Percentiles rank a stretch among this genome's conserved stretches.
phyloP scores from a whole-genome alignment of 2,113 vertebrate species.

The Alouatta palliata region DNA sequence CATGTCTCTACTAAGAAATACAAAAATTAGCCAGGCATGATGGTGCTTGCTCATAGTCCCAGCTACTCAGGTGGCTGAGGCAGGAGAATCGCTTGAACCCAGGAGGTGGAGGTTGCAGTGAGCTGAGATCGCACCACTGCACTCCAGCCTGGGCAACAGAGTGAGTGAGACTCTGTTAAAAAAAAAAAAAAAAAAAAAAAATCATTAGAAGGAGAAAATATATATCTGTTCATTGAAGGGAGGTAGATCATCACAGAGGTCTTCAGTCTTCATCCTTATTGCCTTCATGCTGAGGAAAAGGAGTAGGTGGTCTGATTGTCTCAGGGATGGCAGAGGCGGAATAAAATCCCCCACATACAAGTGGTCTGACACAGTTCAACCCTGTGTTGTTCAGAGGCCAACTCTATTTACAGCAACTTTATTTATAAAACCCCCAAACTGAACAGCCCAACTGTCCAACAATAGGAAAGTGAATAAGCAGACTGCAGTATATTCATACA shows the following conservation, averaged over 20 bases:
- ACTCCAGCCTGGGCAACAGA: too few species aligned
- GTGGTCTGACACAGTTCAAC: not conserved
- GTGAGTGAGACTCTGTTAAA: too few species aligned
- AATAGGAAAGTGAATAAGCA: not conserved
- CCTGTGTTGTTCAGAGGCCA: not conserved
- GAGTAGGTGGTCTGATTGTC: not conserved
- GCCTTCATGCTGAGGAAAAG: not conserved
- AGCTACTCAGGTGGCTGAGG: too few species aligned
- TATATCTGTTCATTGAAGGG: not conserved
- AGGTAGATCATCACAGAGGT: not conserved
- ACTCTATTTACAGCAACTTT: not conserved
- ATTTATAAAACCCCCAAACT: not conserved
- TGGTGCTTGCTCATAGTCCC: too few species aligned
- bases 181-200: not conserved
- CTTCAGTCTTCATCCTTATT: not conserved
- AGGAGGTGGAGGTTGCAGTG: too few species aligned
- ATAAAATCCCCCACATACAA: not conserved
- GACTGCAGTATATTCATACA: not conserved
- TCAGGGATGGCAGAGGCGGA: not conserved
- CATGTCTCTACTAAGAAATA: too few species aligned
- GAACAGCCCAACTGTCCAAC: not conserved
- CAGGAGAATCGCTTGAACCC: too few species aligned
- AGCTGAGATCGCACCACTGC: too few species aligned
- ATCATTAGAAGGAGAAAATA: not conserved
- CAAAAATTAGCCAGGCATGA: too few species aligned